phyloP scores from a whole-genome alignment of 2,797 vertebrate genomes.

The Enteromius mattozi region DNA sequence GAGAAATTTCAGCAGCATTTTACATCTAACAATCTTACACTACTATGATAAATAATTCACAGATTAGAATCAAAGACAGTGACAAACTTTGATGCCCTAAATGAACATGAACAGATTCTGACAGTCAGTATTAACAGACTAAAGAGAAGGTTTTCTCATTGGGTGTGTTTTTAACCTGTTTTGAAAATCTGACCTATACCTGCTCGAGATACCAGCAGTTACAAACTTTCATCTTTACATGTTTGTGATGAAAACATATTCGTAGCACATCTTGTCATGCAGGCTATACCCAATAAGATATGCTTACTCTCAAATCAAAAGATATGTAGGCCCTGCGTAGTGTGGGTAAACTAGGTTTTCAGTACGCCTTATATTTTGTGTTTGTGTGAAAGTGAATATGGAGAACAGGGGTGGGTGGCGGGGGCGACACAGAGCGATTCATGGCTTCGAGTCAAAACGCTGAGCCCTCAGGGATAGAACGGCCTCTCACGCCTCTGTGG shows the following conservation, averaged over 20 bases:
- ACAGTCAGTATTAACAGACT: neutral
- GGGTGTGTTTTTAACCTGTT: neutral
- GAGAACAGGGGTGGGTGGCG: conserved; percentile 10
- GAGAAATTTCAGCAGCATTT: conserved; percentile 14
- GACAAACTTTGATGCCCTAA: neutral
- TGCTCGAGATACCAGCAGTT: neutral
- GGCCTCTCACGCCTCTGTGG: conserved; percentile 20
- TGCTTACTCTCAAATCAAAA: neutral
- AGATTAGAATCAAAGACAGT: conserved; percentile 23
- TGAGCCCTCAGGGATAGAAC: neutral
- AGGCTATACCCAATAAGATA: neutral
- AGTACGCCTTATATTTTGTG: neutral
- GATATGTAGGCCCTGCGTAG: neutral
- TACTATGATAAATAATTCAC: conserved; percentile 45
- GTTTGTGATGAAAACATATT: neutral
- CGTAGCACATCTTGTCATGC: neutral
- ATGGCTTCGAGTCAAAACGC: conserved; percentile 3
- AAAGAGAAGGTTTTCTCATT: neutral
- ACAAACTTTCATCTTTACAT: neutral
- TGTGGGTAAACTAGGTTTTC: neutral
- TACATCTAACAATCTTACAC: conserved; percentile 21
- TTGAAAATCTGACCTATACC: neutral
- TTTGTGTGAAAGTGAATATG: conserved; percentile 12
- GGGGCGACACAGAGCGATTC: conserved; percentile 25
- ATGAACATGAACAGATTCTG: conserved; percentile 13